These are phyloP conservation scores for Odocoileus hemionus DNA, from an alignment of 2,113 vertebrate genomes.

Conservation along the genomic window DNA sequence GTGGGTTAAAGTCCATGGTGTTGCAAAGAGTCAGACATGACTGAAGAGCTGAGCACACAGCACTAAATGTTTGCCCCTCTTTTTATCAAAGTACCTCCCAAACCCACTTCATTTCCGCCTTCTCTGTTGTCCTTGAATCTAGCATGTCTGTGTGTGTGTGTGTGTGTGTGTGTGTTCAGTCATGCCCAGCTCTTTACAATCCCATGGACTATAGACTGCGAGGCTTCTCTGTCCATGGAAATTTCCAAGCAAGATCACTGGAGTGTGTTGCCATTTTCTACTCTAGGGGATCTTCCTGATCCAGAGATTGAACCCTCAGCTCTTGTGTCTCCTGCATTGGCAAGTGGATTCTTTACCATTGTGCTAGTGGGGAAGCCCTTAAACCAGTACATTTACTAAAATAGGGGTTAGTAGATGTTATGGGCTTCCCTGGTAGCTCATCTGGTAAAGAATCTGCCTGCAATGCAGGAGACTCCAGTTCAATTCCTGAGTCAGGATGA, in stretches of 20 bases:
- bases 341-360: not conserved
- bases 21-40: not conserved
- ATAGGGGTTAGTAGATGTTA: not conserved
- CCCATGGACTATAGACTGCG: not conserved
- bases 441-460: not conserved
- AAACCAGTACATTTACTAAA: not conserved
- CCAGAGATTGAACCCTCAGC: not conserved
- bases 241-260: not conserved
- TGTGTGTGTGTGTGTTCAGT: not conserved
- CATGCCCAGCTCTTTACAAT: not conserved
- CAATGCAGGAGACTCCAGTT: not conserved
- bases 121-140: not conserved
- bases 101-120: not conserved
- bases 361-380: not conserved
- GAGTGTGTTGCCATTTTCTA: not conserved
- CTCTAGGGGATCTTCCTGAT: not conserved
- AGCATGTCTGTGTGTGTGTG: no score
- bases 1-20: not conserved
- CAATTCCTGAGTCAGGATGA: not conserved
- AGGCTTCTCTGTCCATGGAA: not conserved
- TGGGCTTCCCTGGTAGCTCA: not conserved
- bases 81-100: not conserved
- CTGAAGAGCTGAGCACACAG: not conserved
- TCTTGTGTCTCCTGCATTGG: not conserved
- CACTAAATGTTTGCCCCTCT: not conserved